Base-by-base conservation (phyloP, 2,797 vertebrate genomes). In the Chloroceryle amazona region DNA sequence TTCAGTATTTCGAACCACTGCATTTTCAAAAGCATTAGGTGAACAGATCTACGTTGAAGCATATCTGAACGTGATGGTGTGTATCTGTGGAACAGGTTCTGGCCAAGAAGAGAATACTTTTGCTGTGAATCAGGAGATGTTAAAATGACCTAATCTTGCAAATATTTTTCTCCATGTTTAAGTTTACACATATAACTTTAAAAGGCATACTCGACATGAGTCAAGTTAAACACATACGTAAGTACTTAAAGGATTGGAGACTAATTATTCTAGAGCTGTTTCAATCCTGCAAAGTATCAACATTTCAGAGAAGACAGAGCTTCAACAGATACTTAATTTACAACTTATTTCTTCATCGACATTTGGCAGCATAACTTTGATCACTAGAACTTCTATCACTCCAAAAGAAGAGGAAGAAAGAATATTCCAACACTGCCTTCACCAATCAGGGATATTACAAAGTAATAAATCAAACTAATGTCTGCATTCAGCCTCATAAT, bases 301-400 rank as follows among this genome's bases (percentile, higher is more conserved):
- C 76, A 85, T 92, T 89, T 81, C 94, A 93, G 63, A 96, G 95
- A 80, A 82, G 93, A 65, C 81, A 90, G 93, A 93, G 58, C 83
- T 93, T 96, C 95, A 96, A 87, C 78, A 96, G 93, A 87, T 73
- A 93, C 55, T 93, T 95, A 96, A 96, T 95, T 97, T 96, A 93
- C 90, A 92, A 93, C 90, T 94, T 60, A 73, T 12, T 95, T 86
- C 88, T 93, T 71, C 93, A 62, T 85, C 35, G 12, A 71, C 90
- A 94, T 93, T 95, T 96, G 94, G 93, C 94, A 96, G 88, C 16
- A 0, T 20, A 95, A 93, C 95, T 96, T 96, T 95, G 94, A 96
- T 93, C 94, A 44, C 74, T 76, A 31, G 15, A 94, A 89, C 93
- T 97, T 94, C 91, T 93, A 80, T 90, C 83, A 55, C 52, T 86